phyloP scores from a whole-genome alignment of 2,797 vertebrate genomes.

The Pseudocheirus occidentalis region DNA sequence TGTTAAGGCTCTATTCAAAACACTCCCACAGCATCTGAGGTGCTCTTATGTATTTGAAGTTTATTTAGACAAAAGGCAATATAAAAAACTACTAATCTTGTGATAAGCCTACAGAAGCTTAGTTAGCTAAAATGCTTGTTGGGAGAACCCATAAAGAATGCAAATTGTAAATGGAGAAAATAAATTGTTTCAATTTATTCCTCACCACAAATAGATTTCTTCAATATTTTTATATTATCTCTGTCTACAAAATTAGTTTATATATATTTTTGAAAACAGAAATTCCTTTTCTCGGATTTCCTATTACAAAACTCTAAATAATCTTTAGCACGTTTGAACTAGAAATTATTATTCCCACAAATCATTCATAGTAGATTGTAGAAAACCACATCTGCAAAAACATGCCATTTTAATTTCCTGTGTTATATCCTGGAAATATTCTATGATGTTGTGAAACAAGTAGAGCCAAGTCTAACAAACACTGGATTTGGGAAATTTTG shows the following conservation, averaged over 20 bases:
- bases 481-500: not conserved
- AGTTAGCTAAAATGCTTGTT: conserved; percentile 52
- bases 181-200: conserved; percentile 31
- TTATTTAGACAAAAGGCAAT: conserved; percentile 76
- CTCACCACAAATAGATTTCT: conserved; percentile 3
- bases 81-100: conserved; percentile 49
- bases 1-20: not conserved
- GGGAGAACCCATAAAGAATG: conserved; percentile 15
- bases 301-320: conserved; percentile 10
- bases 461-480: not conserved
- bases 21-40: not conserved
- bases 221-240: not conserved
- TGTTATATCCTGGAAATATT: not conserved
- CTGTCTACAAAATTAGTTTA: not conserved
- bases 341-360: conserved; percentile 24
- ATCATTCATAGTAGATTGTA: not conserved
- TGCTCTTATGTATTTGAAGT: conserved; percentile 52
- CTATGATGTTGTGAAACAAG: not conserved
- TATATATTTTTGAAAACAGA: conserved; percentile 1
- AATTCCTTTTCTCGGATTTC: conserved; percentile 28
- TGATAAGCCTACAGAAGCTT: conserved; percentile 53
- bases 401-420: conserved; percentile 66
- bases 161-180: conserved; percentile 29
- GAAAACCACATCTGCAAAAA: conserved; percentile 33
- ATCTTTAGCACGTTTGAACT: not conserved